Base-by-base conservation (phyloP, 64 coral and sea anemone species). In the Hydrozoanthus tunicans region DNA sequence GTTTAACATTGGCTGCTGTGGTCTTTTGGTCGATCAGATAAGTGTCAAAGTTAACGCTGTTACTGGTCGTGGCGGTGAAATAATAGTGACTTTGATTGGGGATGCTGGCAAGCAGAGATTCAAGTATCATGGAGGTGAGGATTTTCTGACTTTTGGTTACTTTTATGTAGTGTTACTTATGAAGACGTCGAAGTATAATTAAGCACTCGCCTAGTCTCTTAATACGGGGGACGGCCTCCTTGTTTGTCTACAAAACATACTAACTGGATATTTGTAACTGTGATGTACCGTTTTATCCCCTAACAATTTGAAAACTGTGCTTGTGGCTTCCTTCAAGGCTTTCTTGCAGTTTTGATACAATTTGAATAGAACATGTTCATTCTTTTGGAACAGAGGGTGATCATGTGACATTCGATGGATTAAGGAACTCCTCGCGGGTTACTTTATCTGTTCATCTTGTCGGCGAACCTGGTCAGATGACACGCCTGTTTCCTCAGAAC, bases 21-120 rank as follows among this genome's bases (percentile, higher is more conserved):
- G 97, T 59, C 83, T 99, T 64, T 58, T 96, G 52, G 94, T 99
- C 27, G 94, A 99, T 72, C 91, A 99, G 58, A 92, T 99, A 27
- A 96, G 92, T 14, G 15, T 99, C 7, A 82, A 90, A 53, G 61
- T 99, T 57, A 89, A 79, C n/a, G 91, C 81, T 62, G 53, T 88
- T 11, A 79, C 82, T 53, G 79, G 81, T 8, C 86, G 91, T 84
- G 97, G 97, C 12, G 97, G 94, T 25, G 97, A 99, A 64, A 82
- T 99, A 27, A 93, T 74, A 0, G 91, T 91, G 3, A 99, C 90
- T 53, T 78, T 99, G 58, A 82, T 85, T 53, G 94, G 97, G 23
- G 80, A 86, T 25, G 63, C 90, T 12, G 90, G 89, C 6, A 82
- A 74, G 17, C 91, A 99, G 77, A 78, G 91, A 4, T 55, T 99